Evolutionary conservation across 1,140 invertebrate species (phyloP).

Genomic region (Aradophagus sp.): DNA sequence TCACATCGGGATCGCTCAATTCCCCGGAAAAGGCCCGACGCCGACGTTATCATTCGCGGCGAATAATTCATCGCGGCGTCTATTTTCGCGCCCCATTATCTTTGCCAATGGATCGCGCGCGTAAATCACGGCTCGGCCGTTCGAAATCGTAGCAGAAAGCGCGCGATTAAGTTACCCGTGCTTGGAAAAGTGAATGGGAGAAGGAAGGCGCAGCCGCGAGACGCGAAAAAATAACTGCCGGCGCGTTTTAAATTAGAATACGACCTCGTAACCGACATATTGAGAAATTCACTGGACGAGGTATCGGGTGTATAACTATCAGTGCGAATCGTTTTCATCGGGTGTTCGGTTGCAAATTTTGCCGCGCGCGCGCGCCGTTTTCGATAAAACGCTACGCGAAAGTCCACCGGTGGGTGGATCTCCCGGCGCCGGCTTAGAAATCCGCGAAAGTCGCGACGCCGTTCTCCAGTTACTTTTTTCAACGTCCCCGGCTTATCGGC

Average conservation of each 20-base stretch:
- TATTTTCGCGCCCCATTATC: constrained; percentile 32
- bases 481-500: background rate
- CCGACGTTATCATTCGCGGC: constrained; percentile 33
- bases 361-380: no score
- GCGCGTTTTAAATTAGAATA: constrained; percentile 49
- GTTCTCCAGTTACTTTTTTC: constrained; percentile 8
- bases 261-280: constrained; percentile 56
- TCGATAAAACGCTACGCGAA: constrained; percentile 32
- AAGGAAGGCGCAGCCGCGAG: constrained; percentile 38
- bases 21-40: constrained; percentile 39
- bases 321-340: constrained; percentile 50
- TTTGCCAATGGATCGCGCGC: constrained; percentile 6
- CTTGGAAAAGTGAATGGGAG: constrained; percentile 54
- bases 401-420: constrained; percentile 32
- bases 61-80: constrained; percentile 29
- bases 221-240: constrained; percentile 34
- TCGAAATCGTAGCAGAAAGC: constrained; percentile 26
- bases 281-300: constrained; percentile 45
- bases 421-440: constrained; percentile 21
- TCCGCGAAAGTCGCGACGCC: constrained; percentile 9
- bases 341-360: constrained; percentile 44
- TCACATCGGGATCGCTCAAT: constrained; percentile 58
- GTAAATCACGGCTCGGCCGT: constrained; percentile 26
- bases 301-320: constrained; percentile 50
- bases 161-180: constrained; percentile 37